phyloP scores from a whole-genome alignment of 2,888 invertebrate species.

The Oxystoma pomonae region DNA sequence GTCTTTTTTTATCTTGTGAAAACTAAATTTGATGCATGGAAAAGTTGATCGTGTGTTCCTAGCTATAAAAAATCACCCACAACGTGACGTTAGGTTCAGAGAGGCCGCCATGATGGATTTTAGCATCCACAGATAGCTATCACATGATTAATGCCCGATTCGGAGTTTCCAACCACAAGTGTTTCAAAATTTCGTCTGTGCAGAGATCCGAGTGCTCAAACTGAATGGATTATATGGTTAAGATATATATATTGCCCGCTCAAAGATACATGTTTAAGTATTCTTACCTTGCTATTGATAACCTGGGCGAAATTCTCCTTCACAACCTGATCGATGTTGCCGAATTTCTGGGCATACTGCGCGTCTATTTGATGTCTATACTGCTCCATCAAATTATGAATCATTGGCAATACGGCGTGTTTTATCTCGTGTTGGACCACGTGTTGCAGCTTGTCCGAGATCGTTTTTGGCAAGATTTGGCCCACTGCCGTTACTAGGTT shows the following conservation, averaged over 20 bases:
- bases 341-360: constrained; percentile 69
- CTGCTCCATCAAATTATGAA: constrained; percentile 67
- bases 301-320: constrained; percentile 78
- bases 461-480: constrained; percentile 45
- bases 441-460: constrained; percentile 53
- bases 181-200: too few species aligned
- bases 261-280: background rate
- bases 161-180: too few species aligned
- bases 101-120: too few species aligned
- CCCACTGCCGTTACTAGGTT: constrained; percentile 52
- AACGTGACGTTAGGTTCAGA: too few species aligned
- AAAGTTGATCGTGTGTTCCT: too few species aligned
- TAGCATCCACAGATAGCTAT: too few species aligned
- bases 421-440: constrained; percentile 56
- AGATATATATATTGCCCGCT: too few species aligned
- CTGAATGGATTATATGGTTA: constrained; percentile 3
- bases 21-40: too few species aligned
- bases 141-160: too few species aligned
- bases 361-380: constrained; percentile 69
- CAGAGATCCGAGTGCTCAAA: too few species aligned
- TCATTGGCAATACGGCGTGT: constrained; percentile 51
- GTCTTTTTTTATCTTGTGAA: too few species aligned
- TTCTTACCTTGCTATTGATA: constrained; percentile 69
- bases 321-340: constrained; percentile 68
- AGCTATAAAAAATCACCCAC: too few species aligned